Evolutionary conservation across 2,113 vertebrate species (phyloP), one percentile per base, ranked within the genome.

Genomic region (Alectura lathami): DNA sequence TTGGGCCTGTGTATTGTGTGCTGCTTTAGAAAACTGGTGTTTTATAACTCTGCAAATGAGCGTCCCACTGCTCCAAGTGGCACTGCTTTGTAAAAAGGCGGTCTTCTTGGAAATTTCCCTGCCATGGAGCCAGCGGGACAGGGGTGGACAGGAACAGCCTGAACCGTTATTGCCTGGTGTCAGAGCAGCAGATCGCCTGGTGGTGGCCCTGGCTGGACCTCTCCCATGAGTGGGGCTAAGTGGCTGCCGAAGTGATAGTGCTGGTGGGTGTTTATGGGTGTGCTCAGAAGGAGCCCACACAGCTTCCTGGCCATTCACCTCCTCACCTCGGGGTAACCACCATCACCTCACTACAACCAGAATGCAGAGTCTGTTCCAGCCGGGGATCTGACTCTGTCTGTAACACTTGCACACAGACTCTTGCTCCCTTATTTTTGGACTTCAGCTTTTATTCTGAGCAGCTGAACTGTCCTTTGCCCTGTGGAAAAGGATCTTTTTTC

Each of bases 11-110:
- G 4, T 84, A 73, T 67, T 78, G 45, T 59, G 56, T 8, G 2
- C 59, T 89, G 89, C 73, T 91, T 93, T 93, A 70, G 80, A 91
- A 88, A 88, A 83, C 47, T 36, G 48, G 36, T 88, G 86, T 82
- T 96, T 96, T 93, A 78, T 97, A 97, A 97, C 88, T 94, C 88
- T 95, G 86, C 83, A 95, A 96, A 95, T 90, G 48, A 88, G 73
- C 15, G 20, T 93, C 88, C 66, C 74, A 66, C 73, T 93, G 73
- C 43, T 93, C 86, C 83, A 57, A 57, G 73, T 92, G 93, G 89
- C 77, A 88, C 84, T 57, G 32, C 40, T 93, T 69, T 67, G 77
- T 24, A 63, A 89, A 72, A 91, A 77, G 57, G 16, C 68, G 22
- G 68, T 80, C 60, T 94, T 84, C 83, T 89, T 60, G 83, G 83